Conservation (phyloP, 1,140 invertebrate genomes). For the Zaprionus inermis region DNA sequence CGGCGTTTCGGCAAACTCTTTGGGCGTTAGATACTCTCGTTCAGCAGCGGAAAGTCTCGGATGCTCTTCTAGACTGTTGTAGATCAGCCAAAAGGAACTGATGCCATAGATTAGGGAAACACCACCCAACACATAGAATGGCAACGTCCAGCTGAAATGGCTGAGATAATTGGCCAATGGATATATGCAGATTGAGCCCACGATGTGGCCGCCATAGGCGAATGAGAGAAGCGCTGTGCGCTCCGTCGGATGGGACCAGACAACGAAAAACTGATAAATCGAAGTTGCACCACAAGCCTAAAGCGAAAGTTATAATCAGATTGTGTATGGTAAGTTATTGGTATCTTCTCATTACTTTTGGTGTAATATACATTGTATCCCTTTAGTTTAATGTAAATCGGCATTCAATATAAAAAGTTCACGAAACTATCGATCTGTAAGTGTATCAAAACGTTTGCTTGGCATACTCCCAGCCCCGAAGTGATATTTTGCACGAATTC, state of each 20-base stretch:
- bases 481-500: background rate
- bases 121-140: slow-evolving; percentile 69
- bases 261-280: slow-evolving; percentile 71
- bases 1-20: slow-evolving; percentile 1
- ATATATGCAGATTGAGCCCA: slow-evolving; percentile 65
- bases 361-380: no score
- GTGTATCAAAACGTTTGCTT: no score
- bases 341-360: no score
- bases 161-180: slow-evolving; percentile 68
- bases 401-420: no score
- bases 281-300: slow-evolving; percentile 74
- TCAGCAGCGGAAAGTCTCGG: slow-evolving; percentile 60
- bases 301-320: background rate
- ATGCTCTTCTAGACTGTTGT: slow-evolving; percentile 68
- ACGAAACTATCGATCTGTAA: no score
- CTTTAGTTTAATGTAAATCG: no score
- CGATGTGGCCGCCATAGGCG: slow-evolving; percentile 67
- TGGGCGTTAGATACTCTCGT: slow-evolving; percentile 50
- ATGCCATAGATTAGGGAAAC: slow-evolving; percentile 57
- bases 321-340: background rate
- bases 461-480: background rate
- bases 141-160: slow-evolving; percentile 58
- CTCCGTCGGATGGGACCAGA: slow-evolving; percentile 78
- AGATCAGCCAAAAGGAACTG: slow-evolving; percentile 62
- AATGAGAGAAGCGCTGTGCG: slow-evolving; percentile 69